Evolutionary conservation across 2,113 vertebrate genomes (phyloP).

Genomic region (Paraplagusia blochii): DNA sequence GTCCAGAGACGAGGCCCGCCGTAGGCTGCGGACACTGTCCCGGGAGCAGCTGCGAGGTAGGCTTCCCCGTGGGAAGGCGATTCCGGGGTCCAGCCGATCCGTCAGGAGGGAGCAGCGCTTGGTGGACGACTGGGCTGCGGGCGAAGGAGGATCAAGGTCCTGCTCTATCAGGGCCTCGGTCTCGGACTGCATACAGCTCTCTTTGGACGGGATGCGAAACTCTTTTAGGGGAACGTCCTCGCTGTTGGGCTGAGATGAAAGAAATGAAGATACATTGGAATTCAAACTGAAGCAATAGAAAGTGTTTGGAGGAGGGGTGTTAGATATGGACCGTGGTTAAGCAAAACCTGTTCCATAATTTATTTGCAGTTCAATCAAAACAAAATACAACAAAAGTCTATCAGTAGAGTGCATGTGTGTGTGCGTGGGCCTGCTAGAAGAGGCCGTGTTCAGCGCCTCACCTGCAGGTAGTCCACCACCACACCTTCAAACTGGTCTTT

Average conservation of each 20-base stretch:
- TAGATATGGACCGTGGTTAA: too few relatives aligned
- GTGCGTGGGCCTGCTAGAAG: background rate
- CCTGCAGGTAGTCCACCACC: conserved; percentile 86
- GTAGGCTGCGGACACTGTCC: conserved; percentile 79
- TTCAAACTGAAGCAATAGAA: too few relatives aligned
- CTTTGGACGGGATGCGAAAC: conserved; percentile 76
- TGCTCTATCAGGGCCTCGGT: conserved; percentile 84
- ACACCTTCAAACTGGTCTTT: conserved; percentile 88
- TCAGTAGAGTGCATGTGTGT: background rate
- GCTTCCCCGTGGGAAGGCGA: conserved; percentile 61
- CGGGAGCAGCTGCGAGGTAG: conserved; percentile 68
- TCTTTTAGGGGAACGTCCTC: conserved; percentile 84
- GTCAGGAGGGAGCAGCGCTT: conserved; percentile 63
- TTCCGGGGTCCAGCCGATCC: conserved; percentile 68
- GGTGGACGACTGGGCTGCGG: conserved; percentile 53
- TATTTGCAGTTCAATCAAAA: too few relatives aligned
- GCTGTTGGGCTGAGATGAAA: conserved; percentile 72
- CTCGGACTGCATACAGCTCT: conserved; percentile 82
- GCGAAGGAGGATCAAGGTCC: conserved; percentile 67
- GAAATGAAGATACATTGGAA: background rate
- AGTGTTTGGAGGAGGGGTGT: too few relatives aligned
- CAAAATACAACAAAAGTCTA: too few relatives aligned
- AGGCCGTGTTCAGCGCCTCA: conserved; percentile 31
- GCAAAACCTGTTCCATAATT: too few relatives aligned
- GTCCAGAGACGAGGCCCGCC: conserved; percentile 84